Conservation (phyloP, 2,113 vertebrate species). For the Platysteira castanea region DNA sequence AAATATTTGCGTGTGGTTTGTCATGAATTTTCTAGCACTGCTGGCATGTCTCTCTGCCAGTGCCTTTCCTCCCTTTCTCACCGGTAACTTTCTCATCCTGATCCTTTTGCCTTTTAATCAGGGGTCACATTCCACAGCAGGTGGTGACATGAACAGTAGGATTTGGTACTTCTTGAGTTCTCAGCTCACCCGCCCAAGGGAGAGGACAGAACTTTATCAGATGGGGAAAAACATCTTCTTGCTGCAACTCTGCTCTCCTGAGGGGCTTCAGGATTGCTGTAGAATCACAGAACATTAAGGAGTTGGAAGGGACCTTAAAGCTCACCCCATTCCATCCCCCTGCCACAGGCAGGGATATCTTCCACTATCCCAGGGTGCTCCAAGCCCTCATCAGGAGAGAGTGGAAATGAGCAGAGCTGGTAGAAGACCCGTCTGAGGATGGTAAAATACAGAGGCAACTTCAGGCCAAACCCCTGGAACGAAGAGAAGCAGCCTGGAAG, state of each 20-base stretch:
- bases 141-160: neutral
- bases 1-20: conserved; percentile 4
- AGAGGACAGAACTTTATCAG: neutral
- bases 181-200: neutral
- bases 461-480: neutral
- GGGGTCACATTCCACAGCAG: neutral
- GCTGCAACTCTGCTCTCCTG: neutral
- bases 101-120: neutral
- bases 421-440: neutral
- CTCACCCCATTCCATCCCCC: rapidly evolving
- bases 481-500: neutral
- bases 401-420: neutral
- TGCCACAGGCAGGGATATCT: neutral
- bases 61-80: neutral
- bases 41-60: neutral
- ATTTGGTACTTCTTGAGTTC: neutral
- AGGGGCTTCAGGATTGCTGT: neutral
- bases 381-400: neutral
- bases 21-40: neutral
- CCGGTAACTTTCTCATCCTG: neutral
- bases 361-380: neutral
- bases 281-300: neutral
- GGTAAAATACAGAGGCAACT: neutral
- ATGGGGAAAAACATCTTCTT: neutral
- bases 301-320: neutral